Percentiles rank a stretch among this genome's conserved stretches.
These are phyloP conservation scores for Ibidorhyncha struthersii DNA, from an alignment of 2,113 vertebrate species.

Conservation along the genomic window DNA sequence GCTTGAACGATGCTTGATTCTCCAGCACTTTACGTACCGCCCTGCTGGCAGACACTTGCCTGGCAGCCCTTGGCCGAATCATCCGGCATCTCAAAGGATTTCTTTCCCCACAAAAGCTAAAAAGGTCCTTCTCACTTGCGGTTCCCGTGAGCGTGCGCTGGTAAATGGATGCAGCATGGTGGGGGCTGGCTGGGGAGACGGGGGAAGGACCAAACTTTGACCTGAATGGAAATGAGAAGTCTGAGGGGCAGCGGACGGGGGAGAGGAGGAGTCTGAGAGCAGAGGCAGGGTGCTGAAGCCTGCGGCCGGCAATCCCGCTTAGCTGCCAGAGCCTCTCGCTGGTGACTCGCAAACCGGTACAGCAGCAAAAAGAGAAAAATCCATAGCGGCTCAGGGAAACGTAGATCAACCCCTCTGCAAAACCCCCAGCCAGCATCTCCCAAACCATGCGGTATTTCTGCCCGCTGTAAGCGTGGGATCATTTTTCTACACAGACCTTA, in stretches of 20 bases:
- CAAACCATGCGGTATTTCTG: fast-evolving
- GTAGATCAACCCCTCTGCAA: not conserved
- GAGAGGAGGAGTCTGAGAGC: not conserved
- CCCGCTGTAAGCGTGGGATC: fast-evolving
- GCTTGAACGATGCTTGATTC: no score
- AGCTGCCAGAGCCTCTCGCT: not conserved
- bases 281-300: not conserved
- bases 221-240: not conserved
- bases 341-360: not conserved
- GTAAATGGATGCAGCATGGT: not conserved
- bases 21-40: not conserved
- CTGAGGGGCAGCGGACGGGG: not conserved
- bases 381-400: fast-evolving
- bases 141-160: fast-evolving
- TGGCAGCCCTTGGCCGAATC: not conserved
- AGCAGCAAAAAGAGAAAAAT: not conserved
- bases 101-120: not conserved
- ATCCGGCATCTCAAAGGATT: not conserved
- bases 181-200: not conserved
- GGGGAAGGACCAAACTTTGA: not conserved
- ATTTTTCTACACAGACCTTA: not conserved
- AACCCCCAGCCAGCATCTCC: not conserved
- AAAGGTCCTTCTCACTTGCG: not conserved
- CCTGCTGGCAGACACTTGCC: not conserved
- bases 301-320: not conserved